Evolutionary conservation across 2,113 vertebrate genomes (phyloP).

Genomic region (Lepisosteus osseus): DNA sequence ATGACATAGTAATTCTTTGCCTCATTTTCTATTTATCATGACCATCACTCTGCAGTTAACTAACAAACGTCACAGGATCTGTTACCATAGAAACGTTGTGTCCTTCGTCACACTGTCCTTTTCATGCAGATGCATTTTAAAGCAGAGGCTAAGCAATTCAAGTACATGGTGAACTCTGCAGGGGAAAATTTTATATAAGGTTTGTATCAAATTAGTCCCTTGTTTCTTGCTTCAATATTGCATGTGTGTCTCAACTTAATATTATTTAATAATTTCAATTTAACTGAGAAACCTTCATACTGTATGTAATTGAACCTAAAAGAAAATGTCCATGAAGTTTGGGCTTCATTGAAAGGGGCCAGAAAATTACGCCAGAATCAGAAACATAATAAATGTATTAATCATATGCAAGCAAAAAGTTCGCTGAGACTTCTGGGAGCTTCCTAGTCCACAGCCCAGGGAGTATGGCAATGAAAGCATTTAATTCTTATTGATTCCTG

Average conservation of each 20-base stretch:
- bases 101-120: slow-evolving; percentile 6
- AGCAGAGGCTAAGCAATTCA: neutral
- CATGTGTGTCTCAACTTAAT: too few relatives aligned
- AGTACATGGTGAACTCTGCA: neutral
- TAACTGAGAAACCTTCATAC: neutral
- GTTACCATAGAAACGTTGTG: slow-evolving; percentile 19
- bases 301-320: too few relatives aligned
- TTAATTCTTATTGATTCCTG: slow-evolving; percentile 19
- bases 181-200: neutral
- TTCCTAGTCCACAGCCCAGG: slow-evolving; percentile 17
- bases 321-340: too few relatives aligned
- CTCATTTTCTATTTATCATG: neutral
- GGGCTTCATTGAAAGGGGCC: too few relatives aligned
- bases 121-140: neutral
- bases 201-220: neutral
- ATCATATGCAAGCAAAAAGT: too few relatives aligned
- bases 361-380: too few relatives aligned
- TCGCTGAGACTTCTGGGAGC: neutral
- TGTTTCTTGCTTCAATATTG: neutral
- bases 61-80: neutral
- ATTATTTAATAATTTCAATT: too few relatives aligned
- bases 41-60: neutral
- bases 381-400: too few relatives aligned
- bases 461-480: slow-evolving; percentile 2
- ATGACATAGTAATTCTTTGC: too few relatives aligned